A percentile compares a stretch with the other conserved stretches of the same genome.
Conservation (phyloP, 1,140 invertebrate species). For the Geopemphigus sp. region DNA sequence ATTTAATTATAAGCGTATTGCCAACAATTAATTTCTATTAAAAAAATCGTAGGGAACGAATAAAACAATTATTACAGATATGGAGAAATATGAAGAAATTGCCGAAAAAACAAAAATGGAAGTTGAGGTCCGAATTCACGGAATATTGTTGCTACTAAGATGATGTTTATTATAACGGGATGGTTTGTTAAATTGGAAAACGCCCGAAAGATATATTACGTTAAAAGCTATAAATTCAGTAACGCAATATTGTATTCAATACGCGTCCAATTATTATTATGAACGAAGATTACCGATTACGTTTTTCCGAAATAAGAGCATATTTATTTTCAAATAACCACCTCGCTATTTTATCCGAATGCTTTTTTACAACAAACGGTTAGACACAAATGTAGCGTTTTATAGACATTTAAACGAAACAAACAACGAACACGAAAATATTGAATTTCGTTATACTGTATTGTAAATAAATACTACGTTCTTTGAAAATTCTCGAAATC, state of each 20-base stretch:
- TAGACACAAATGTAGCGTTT: background rate
- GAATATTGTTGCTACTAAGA: background rate
- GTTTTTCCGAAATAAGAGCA: background rate
- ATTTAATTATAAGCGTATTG: too few species aligned
- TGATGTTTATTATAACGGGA: slow-evolving; percentile 22
- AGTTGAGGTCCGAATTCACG: background rate
- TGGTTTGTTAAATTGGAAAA: slow-evolving; percentile 27
- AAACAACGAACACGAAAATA: background rate
- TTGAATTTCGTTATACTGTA: background rate
- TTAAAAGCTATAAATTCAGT: slow-evolving; percentile 1
- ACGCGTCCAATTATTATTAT: background rate
- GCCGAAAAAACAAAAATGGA: too few species aligned
- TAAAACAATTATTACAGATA: too few species aligned
- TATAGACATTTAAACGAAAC: background rate
- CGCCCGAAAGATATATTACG: slow-evolving; percentile 18
- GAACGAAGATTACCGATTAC: background rate
- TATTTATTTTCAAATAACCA: background rate
- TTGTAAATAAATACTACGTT: background rate
- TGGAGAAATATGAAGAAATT: too few species aligned
- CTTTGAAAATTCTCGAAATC: background rate
- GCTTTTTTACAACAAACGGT: background rate
- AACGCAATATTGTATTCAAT: slow-evolving; percentile 6
- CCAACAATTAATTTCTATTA: too few species aligned
- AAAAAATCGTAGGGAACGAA: too few species aligned
- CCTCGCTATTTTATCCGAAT: background rate